Evolutionary conservation across 2,888 invertebrate genomes (phyloP).

Genomic region (Limnephilus auricula): DNA sequence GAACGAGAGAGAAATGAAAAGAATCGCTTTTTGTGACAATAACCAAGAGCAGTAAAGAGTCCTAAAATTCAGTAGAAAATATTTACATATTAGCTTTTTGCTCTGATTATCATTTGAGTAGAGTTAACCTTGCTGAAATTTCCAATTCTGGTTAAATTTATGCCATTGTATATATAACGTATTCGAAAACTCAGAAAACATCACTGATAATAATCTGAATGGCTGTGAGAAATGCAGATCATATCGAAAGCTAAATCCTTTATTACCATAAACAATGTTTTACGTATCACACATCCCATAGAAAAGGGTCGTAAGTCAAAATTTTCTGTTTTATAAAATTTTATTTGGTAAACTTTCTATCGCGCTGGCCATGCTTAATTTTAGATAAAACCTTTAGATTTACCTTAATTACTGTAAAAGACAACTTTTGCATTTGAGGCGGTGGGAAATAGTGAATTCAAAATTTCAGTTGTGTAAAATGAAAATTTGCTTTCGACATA

Average conservation of each 20-base stretch:
- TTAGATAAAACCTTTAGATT: no score
- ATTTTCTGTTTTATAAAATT: no score
- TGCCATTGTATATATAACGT: not conserved
- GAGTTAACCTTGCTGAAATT: not conserved
- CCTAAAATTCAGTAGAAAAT: not conserved
- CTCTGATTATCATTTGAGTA: not conserved
- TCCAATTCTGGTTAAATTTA: not conserved
- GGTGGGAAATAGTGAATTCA: no score
- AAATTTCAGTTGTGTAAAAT: no score
- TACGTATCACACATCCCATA: no score
- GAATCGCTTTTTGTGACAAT: not conserved
- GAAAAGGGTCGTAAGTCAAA: no score
- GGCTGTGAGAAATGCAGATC: not conserved
- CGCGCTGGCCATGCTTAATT: no score
- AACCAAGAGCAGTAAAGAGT: not conserved
- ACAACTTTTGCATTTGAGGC: no score
- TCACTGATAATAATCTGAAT: not conserved
- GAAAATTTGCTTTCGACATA: no score
- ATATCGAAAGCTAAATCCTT: not conserved
- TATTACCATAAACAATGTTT: not conserved
- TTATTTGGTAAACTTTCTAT: no score
- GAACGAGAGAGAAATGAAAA: not conserved
- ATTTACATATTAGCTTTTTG: not conserved
- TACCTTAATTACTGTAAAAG: no score
- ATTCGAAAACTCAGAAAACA: not conserved